Evolutionary conservation across 2,113 vertebrate genomes (phyloP).

Genomic region (Garra rufa): DNA sequence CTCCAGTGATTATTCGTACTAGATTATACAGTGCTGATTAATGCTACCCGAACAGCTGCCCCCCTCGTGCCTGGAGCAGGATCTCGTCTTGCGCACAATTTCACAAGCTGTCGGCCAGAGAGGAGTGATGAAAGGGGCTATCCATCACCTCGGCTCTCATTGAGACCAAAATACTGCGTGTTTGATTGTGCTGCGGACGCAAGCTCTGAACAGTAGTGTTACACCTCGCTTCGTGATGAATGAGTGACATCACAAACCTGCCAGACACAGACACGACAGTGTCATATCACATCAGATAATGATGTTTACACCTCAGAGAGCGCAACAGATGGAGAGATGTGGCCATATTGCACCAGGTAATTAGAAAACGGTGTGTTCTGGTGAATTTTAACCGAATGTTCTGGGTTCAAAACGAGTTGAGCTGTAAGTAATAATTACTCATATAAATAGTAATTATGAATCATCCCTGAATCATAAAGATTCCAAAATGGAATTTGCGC

Average conservation of each 20-base stretch:
- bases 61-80: conserved; percentile 11
- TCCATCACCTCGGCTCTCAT: conserved; percentile 27
- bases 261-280: not conserved
- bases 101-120: conserved; percentile 38
- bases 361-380: conserved; percentile 1
- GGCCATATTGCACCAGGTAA: conserved; percentile 2
- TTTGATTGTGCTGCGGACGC: not conserved
- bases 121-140: conserved; percentile 34
- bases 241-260: conserved; percentile 14
- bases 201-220: not conserved
- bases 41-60: conserved; percentile 37
- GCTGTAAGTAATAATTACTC: not conserved
- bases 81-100: conserved; percentile 33
- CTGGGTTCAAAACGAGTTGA: not conserved
- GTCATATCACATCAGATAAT: conserved; percentile 20
- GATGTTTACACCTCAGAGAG: not conserved
- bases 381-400: not conserved
- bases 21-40: conserved; percentile 36
- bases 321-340: not conserved
- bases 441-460: not conserved
- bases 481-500: not conserved
- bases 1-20: not conserved
- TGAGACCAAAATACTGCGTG: not conserved
- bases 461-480: not conserved
- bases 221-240: not conserved